Conservation (phyloP, 2,113 vertebrate species). For the Panthera uncia region DNA sequence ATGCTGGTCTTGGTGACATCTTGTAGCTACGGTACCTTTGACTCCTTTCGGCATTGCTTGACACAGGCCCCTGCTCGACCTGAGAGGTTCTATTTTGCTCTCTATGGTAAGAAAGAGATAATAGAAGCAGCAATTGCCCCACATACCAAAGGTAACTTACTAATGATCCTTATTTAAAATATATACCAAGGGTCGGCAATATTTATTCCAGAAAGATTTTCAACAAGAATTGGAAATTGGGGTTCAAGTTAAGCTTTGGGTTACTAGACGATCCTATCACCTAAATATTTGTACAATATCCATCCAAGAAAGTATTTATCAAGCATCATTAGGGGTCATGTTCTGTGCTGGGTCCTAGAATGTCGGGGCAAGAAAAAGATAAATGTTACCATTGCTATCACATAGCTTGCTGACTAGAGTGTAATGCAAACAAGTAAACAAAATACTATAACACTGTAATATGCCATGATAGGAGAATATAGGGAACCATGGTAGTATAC, state of each 20-base stretch:
- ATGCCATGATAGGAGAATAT: background rate
- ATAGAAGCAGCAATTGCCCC: background rate
- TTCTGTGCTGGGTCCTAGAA: background rate
- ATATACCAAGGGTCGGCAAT: background rate
- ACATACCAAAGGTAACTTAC: background rate
- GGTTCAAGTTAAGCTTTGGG: background rate
- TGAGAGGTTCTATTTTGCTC: too few species aligned
- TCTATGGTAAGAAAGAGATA: background rate
- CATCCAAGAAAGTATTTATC: background rate
- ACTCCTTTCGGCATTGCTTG: too few species aligned
- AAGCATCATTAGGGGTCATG: background rate
- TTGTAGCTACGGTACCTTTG: too few species aligned
- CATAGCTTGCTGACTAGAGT: background rate
- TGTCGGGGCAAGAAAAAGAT: background rate
- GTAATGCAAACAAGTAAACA: background rate
- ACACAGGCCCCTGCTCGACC: too few species aligned
- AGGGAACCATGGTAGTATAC: background rate
- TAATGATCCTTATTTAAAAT: background rate
- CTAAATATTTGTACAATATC: background rate
- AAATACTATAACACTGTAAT: background rate
- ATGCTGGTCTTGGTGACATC: too few species aligned
- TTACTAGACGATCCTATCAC: background rate
- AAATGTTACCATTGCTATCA: background rate
- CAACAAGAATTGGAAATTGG: background rate
- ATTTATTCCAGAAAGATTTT: slow-evolving; percentile 29